Percentiles rank a stretch among this genome's conserved stretches.
Evolutionary conservation across 2,888 invertebrate species (phyloP).

Genomic region (Ichneumoninae sp.): DNA sequence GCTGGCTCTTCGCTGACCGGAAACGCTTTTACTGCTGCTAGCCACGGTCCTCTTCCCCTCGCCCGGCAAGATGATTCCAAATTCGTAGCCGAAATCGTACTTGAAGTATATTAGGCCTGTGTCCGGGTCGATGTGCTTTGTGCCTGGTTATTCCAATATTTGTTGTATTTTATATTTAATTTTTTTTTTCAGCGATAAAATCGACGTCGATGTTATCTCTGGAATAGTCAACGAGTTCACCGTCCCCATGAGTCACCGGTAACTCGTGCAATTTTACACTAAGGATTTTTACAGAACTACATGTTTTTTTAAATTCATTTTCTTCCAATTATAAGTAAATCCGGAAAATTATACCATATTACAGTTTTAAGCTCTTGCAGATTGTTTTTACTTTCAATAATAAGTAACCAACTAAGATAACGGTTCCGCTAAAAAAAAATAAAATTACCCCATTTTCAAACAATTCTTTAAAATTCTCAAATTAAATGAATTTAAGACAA

Average conservation of each 20-base stretch:
- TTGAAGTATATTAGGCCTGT: constrained; percentile 92
- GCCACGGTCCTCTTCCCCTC: constrained; percentile 85
- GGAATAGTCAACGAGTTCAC: constrained; percentile 27
- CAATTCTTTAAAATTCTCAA: background rate
- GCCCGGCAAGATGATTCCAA: constrained; percentile 90
- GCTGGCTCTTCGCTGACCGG: constrained; percentile 86
- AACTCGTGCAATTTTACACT: background rate
- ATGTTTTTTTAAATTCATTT: background rate
- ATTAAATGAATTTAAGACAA: background rate
- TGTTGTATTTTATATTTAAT: background rate
- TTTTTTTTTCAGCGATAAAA: background rate
- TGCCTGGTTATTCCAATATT: constrained; percentile 85
- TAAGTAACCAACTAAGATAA: background rate
- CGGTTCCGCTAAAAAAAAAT: too few species aligned
- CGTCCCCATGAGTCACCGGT: background rate
- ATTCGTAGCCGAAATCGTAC: constrained; percentile 93
- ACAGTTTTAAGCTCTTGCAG: background rate
- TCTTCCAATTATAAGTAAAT: background rate
- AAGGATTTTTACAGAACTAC: background rate
- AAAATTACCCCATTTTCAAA: background rate
- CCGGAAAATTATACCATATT: background rate
- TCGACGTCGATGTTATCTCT: background rate
- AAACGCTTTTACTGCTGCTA: constrained; percentile 84
- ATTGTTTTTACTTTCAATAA: background rate
- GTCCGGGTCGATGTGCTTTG: constrained; percentile 91